Evolutionary conservation across 2,797 vertebrate species (phyloP), one percentile per base, ranked within the genome.

Genomic region (Bradypodion ventrale): DNA sequence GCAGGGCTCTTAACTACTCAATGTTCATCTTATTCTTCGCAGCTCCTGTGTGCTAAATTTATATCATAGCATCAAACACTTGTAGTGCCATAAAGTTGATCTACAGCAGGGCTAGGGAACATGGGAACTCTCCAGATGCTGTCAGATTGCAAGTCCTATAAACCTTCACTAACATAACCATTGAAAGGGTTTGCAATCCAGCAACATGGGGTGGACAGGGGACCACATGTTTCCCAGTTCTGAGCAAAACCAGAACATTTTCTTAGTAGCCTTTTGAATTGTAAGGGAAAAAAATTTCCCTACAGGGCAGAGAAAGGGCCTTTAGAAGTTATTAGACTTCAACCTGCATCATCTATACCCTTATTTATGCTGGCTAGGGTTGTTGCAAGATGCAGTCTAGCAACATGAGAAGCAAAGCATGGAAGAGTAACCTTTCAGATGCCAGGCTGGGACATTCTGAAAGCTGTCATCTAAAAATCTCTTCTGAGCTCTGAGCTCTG

Each of bases 11-110:
- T 69, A 76, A 46, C 73, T 69, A 69, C 23, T 81, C 40, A 37
- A 29, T 68, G n/a, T 32, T 85, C n/a, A 75, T 80, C 66, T 85
- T 66, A 69, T 76, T 76, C 27, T 62, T 76, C 62, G 62, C 4
- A 49, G 15, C 69, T 72, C 68, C 63, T 25, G 23, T 85, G 40
- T 40, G 29, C 23, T 69, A 40, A 73, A 40, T 81, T 68, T 68
- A 68, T 52, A 75, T 13, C 21, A 59, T 29, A 35, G 72, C 59
- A 40, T 63, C 19, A 73, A 72, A 65, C 44, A 73, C 52, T 21
- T 13, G 44, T 15, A 73, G n/a, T 29, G 16, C n/a, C 37, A 78
- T 65, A n/a, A 25, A 60, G 25, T 70, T 77, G 29, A 70, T 7
- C 52, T 29, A 37, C 7, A 70, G 1, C 44, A 16, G 27, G 44